Evolutionary conservation across 1,140 invertebrate genomes (phyloP).

Genomic region (Zaprionus nigranus): DNA sequence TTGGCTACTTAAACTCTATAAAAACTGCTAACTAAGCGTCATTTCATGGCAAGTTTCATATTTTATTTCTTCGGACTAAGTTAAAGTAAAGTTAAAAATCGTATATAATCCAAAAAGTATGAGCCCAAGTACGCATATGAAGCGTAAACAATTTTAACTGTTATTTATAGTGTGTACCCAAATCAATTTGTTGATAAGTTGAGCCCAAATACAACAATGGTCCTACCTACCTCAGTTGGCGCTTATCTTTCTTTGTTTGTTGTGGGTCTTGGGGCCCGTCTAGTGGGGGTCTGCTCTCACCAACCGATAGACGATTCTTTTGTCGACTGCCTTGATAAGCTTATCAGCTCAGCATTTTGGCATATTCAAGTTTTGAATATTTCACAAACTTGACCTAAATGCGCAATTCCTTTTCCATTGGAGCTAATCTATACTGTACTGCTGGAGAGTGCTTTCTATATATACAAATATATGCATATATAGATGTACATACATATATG

Average conservation of each 20-base stretch:
- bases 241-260: constrained; percentile 8
- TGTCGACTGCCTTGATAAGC: constrained; percentile 26
- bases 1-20: constrained; percentile 34
- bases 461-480: constrained; percentile 6
- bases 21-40: constrained; percentile 26
- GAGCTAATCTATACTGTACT: constrained; percentile 19
- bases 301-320: background rate
- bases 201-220: constrained; percentile 16
- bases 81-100: background rate
- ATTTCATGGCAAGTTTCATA: constrained; percentile 17
- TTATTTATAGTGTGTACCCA: constrained; percentile 22
- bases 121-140: constrained; percentile 12
- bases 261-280: constrained; percentile 22
- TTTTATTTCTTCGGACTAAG: background rate
- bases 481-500: background rate
- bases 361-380: constrained; percentile 53
- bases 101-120: constrained; percentile 4
- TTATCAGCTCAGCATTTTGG: constrained; percentile 48
- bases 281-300: constrained; percentile 50
- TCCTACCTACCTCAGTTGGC: constrained; percentile 1
- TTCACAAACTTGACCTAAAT: constrained; percentile 72
- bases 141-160: constrained; percentile 33
- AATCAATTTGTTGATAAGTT: constrained; percentile 43
- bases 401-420: constrained; percentile 50
- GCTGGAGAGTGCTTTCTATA: background rate